Conservation (phyloP, 2,113 vertebrate genomes). For the Odobenus rosmarus region DNA sequence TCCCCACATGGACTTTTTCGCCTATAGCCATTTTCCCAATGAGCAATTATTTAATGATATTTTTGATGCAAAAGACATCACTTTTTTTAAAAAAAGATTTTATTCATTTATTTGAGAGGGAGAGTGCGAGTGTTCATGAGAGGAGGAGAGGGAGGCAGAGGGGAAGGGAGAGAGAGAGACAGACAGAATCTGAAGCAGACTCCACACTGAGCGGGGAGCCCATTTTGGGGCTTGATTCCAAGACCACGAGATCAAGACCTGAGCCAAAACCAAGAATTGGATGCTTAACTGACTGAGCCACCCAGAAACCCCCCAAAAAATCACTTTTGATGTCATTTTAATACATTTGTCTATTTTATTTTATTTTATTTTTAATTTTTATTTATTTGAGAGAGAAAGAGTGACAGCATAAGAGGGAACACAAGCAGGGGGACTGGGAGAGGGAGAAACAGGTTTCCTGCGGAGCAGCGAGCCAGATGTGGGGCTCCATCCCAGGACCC, state of each 20-base stretch:
- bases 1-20: fast-evolving
- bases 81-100: neutral
- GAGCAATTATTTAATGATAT: neutral
- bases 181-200: neutral
- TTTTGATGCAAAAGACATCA: neutral
- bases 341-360: neutral
- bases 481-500: too few relatives aligned
- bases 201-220: neutral
- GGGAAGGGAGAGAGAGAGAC: too few relatives aligned
- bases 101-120: neutral
- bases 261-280: neutral
- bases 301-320: neutral
- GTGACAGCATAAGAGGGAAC: too few relatives aligned
- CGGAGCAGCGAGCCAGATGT: too few relatives aligned
- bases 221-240: neutral
- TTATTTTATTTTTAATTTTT: too few relatives aligned
- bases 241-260: neutral
- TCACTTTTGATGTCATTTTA: neutral
- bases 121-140: neutral
- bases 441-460: too few relatives aligned
- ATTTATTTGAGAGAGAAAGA: too few relatives aligned
- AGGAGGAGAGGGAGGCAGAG: neutral
- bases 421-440: too few relatives aligned
- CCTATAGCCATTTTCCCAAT: neutral
- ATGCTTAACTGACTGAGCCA: neutral